Conservation (phyloP, 2,113 vertebrate genomes). For the Chunga burmeisteri region DNA sequence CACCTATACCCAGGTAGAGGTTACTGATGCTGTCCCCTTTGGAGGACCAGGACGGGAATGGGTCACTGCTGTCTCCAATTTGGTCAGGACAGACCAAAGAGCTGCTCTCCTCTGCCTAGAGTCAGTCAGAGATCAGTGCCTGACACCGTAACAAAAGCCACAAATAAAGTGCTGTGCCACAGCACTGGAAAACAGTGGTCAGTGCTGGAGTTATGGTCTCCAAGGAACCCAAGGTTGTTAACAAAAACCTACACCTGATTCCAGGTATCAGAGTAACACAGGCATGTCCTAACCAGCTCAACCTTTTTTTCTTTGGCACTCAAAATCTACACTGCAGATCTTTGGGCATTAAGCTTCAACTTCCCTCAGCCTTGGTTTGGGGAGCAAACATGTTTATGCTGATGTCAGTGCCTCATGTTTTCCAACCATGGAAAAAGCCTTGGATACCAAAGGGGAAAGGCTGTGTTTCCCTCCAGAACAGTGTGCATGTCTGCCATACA, state of each 20-base stretch:
- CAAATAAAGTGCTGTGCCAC: not conserved
- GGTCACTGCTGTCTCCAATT: not conserved
- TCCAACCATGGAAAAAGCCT: not conserved
- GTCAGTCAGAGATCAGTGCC: too few relatives aligned
- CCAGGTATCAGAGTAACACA: not conserved
- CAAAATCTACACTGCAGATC: not conserved
- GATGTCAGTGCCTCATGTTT: not conserved
- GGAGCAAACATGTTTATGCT: not conserved
- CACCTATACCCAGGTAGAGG: too few relatives aligned
- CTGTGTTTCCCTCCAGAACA: not conserved
- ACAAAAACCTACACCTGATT: not conserved
- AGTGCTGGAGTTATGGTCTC: not conserved
- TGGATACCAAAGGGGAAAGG: not conserved
- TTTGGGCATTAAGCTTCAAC: not conserved
- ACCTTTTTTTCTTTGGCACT: not conserved
- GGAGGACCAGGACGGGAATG: not conserved
- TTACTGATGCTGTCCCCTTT: not conserved
- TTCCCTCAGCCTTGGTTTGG: accelerated
- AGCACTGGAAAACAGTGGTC: not conserved
- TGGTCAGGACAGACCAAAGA: not conserved
- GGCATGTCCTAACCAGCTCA: not conserved
- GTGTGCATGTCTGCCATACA: accelerated
- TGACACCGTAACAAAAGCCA: not conserved
- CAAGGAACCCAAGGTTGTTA: not conserved
- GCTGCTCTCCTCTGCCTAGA: not conserved